Percentiles rank a stretch among this genome's conserved stretches.
phyloP scores from a whole-genome alignment of 2,888 invertebrate species.

The Catocala fraxini region DNA sequence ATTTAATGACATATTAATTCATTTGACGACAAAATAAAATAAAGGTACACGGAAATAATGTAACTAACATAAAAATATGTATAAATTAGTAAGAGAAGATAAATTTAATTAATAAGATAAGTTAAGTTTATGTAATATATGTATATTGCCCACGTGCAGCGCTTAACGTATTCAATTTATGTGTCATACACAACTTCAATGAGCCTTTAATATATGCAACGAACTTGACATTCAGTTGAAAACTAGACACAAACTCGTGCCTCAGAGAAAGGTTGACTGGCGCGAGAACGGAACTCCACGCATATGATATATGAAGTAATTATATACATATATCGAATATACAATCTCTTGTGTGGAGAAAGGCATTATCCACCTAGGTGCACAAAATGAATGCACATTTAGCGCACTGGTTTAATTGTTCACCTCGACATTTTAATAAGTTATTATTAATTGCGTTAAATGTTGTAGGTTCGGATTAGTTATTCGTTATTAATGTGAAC shows the following conservation, averaged over 20 bases:
- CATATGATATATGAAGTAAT: no score
- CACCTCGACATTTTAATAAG: no score
- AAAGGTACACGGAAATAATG: constrained; percentile 5
- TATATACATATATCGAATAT: no score
- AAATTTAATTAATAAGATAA: background rate
- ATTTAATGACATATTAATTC: background rate
- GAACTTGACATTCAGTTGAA: constrained; percentile 13
- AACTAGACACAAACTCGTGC: background rate
- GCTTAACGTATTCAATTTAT: background rate
- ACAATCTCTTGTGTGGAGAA: no score
- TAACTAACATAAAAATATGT: background rate
- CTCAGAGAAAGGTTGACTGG: background rate
- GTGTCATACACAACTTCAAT: constrained; percentile 2
- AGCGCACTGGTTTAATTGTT: no score
- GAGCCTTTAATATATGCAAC: background rate
- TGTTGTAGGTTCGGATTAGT: no score
- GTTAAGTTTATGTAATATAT: background rate
- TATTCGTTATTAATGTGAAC: no score
- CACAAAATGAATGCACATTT: no score
- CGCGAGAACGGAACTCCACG: no score
- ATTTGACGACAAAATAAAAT: background rate
- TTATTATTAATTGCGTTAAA: no score
- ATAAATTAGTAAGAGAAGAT: constrained; percentile 1
- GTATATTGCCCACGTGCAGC: background rate
- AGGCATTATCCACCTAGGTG: no score